Base-by-base conservation (phyloP, 2,888 invertebrate genomes). In the Agriopis aurantiaria region DNA sequence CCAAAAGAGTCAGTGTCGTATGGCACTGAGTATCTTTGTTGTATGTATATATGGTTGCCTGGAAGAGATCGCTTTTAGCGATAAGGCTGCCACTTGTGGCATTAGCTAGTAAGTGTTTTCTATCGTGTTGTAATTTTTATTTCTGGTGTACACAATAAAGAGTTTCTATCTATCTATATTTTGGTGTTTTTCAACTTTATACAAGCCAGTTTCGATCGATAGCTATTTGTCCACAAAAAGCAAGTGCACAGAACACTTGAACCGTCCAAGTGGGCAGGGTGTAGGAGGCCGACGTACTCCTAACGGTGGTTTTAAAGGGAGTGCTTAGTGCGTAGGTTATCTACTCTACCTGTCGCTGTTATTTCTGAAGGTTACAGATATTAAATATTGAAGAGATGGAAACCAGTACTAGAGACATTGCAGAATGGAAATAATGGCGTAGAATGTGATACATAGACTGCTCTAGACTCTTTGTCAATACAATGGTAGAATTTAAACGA, bases 211-310 rank as follows among this genome's bases (percentile, higher is more conserved):
- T 12, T 46, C 8, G 10, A 48, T 58, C 46, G 46, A 55, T 46
- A 46, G 33, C 33, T 55, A 56, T 40, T 58, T 57, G 23, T 56
- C 51, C 58, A 63, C 58, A 69, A 74, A 71, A 71, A 77, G 68
- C 68, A 76, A 72, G 71, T 72, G 71, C 52, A 70, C 75, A 77
- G 75, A 75, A 84, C 84, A 85, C 82, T 82, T 83, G 85, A 85
- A 78, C 77, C 78, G 79, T 81, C 80, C 79, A 80, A 83, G 85
- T 74, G 82, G 82, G 75, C 71, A 73, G 78, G 40, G 74, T 75
- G 89, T 88, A 82, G 89, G 87, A 83, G 84, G 87, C 77, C 76
- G 85, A 74, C 80, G 86, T 87, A 85, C 85, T 85, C 82, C 79
- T 73, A 76, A 76, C 73, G 67, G 73, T 65, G 65, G 57, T 62